Percentiles rank a stretch among this genome's conserved stretches.
phyloP scores from a whole-genome alignment of 2,113 vertebrate genomes.

The Anseranas semipalmata region DNA sequence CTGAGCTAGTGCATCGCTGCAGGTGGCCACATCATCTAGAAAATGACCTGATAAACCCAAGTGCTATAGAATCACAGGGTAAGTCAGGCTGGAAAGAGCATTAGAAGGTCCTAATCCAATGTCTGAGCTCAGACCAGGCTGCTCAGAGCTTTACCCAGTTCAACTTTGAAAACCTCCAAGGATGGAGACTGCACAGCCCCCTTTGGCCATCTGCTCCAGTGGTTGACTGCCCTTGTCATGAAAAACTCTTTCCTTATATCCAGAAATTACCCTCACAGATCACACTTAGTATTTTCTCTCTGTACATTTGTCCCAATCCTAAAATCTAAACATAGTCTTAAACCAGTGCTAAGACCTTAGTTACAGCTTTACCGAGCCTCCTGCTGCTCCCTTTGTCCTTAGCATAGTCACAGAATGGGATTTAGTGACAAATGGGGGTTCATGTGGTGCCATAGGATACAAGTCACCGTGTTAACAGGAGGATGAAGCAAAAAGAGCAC shows the following conservation, averaged over 20 bases:
- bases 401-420: not conserved
- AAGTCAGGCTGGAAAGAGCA: not conserved
- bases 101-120: not conserved
- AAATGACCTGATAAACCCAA: not conserved
- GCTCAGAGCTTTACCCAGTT: not conserved
- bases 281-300: not conserved
- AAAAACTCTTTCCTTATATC: not conserved
- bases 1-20: rapidly evolving
- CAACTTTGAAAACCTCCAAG: not conserved
- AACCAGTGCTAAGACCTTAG: not conserved
- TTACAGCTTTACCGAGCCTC: not conserved
- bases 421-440: not conserved
- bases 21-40: not conserved
- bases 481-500: not conserved
- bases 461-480: not conserved
- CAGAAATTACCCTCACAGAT: not conserved
- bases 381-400: not conserved
- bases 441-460: not conserved
- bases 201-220: not conserved
- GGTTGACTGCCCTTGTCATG: not conserved
- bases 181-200: not conserved
- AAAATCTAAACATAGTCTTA: not conserved
- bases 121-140: not conserved
- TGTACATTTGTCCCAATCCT: not conserved
- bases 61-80: not conserved